Evolutionary conservation across 2,888 invertebrate genomes (phyloP).

Genomic region (Lysandra bellargus): DNA sequence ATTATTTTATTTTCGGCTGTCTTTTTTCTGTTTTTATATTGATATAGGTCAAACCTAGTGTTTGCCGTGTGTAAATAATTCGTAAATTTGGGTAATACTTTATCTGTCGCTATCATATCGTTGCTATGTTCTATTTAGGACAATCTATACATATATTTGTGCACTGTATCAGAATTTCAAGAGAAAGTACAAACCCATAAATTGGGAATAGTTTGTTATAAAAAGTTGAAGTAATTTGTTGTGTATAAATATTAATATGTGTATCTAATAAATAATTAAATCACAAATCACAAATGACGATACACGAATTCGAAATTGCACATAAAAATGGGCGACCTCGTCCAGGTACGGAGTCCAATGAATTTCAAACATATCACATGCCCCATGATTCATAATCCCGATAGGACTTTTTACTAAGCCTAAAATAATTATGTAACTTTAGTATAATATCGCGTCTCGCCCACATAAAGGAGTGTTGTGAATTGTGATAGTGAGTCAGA

Average conservation of each 20-base stretch:
- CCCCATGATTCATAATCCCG: background rate
- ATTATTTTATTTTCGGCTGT: background rate
- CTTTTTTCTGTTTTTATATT: background rate
- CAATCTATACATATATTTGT: background rate
- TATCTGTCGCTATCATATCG: background rate
- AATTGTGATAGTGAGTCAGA: background rate
- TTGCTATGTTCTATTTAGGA: background rate
- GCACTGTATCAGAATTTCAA: background rate
- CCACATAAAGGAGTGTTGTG: background rate
- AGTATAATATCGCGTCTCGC: background rate
- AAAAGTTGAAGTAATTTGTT: too few species aligned
- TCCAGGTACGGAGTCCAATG: background rate
- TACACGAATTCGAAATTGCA: background rate
- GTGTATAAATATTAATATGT: too few species aligned
- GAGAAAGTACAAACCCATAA: background rate
- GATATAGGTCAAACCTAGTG: background rate
- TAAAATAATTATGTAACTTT: background rate
- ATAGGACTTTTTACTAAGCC: background rate
- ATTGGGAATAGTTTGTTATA: too few species aligned
- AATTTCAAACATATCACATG: too few species aligned
- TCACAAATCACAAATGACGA: too few species aligned
- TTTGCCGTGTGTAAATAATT: background rate
- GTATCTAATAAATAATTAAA: too few species aligned
- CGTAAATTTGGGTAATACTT: background rate
- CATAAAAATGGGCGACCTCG: background rate